Evolutionary conservation across 2,113 vertebrate species (phyloP), one percentile per base, ranked within the genome.

Genomic region (Oreochromis aureus): DNA sequence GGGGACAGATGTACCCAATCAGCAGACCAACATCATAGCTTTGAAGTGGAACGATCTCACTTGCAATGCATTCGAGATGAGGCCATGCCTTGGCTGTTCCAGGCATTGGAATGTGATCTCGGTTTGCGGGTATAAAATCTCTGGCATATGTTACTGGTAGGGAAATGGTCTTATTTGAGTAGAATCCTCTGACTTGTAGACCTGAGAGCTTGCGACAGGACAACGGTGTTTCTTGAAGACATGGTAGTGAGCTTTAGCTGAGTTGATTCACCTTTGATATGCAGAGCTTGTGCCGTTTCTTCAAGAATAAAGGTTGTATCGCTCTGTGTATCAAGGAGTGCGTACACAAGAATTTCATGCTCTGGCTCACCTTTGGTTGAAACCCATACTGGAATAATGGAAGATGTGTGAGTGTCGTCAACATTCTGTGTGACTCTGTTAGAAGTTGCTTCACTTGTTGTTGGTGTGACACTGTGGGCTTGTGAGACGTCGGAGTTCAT

Each of bases 251-350:
- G 5, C 10, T 19, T 55, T 55, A 55, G 53, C 53, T 22, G n/a
- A 55, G 10, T 55, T 0, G 0, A 55, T 55, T 55, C 53, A 55
- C 53, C 54, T 56, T 55, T 55, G 0, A 55, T 24, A 56, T 56
- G 11, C 22, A 56, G 0, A 56, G 54, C 11, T 56, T 56, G 22
- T 56, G 54, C 6, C 0, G 0, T 56, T 56, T 56, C 11, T 56
- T 24, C 54, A 56, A 24, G 2, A 24, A 56, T 0, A 24, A 24
- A 56, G n/a, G 54, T n/a, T 6, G 53, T 54, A 54, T 54, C 9
- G 1, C 19, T 54, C 19, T 54, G 51, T n/a, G 19, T n/a, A 54
- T 54, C 19, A 54, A 54, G 53, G n/a, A 22, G 53, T 0, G 53
- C 1, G 0, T 55, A 55, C n/a, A 55, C 53, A 54, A 54, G 53